Base-by-base conservation (phyloP, 2,888 invertebrate species). In the Andrena trimmerana region DNA sequence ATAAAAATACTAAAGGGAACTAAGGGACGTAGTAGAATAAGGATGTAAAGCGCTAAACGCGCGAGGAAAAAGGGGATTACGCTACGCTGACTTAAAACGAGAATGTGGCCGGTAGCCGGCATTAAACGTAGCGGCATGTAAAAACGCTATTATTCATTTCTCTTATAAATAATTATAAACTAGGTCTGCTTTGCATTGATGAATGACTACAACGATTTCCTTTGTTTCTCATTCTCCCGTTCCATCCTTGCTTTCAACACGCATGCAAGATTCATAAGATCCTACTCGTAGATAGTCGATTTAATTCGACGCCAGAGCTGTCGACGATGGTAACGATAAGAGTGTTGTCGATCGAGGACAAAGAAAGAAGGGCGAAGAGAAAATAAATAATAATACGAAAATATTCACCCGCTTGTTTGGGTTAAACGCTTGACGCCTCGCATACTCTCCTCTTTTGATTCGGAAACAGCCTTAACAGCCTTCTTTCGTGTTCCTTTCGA, bases 111-210 rank as follows among this genome's bases (percentile, higher is more conserved):
- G 16, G 73, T 66, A 78, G 20, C 20, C 66, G 70, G 65, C 69
- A 67, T 80, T 75, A 79, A 87, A 86, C 78, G 68, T 67, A 80
- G 31, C 81, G 72, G 76, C 77, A 63, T 83, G 77, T 86, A 85
- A 82, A 88, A 86, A 87, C 78, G 75, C 74, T 87, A 83, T 83
- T 82, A 78, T 83, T 24, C 31, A 76, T 54, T 82, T 83, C 42
- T 77, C 90, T 91, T 92, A 93, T 83, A 90, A 91, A 90, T 91
- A 92, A 91, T 91, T 92, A 91, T 83, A 82, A 90, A 90, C 90
- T 93, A 93, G 86, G 89, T 91, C 88, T 92, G 91, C 88, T 92
- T 93, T 93, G 93, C 93, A 93, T 93, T 93, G 93, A 93, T 93
- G 91, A 91, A 92, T 93, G 93, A 93, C 93, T 93, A 93, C 92